Percentiles rank a stretch among this genome's conserved stretches.
phyloP scores from a whole-genome alignment of 2,797 vertebrate genomes.

The Acomys russatus region DNA sequence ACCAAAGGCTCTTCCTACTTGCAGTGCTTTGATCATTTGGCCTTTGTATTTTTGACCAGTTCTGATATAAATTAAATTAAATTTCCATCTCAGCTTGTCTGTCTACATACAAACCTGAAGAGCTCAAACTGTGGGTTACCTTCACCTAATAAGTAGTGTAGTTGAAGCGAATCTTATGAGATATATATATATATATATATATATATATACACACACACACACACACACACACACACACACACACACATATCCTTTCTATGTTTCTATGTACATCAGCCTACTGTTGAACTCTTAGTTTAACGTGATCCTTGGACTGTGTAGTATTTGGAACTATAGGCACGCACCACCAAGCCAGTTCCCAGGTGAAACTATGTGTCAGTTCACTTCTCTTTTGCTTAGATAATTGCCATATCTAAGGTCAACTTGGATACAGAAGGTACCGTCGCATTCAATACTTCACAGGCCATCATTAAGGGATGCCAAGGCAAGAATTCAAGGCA shows the following conservation, averaged over 20 bases:
- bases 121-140: background rate
- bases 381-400: background rate
- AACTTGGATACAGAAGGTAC: background rate
- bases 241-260: too few relatives aligned
- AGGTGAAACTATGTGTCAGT: background rate
- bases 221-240: too few relatives aligned
- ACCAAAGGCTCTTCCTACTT: background rate
- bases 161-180: background rate
- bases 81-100: conserved; percentile 21
- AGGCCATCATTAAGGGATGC: background rate
- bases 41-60: conserved; percentile 55
- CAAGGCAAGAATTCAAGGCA: background rate
- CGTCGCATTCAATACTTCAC: background rate
- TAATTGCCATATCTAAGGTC: background rate
- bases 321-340: background rate
- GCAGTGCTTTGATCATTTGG: conserved; percentile 34
- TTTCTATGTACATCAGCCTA: background rate
- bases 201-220: too few relatives aligned
- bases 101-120: conserved; percentile 13
- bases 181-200: too few relatives aligned
- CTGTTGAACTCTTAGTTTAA: background rate
- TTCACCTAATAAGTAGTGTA: background rate
- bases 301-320: too few relatives aligned
- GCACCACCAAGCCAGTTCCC: background rate
- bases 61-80: conserved; percentile 62